phyloP scores from a whole-genome alignment of 2,797 vertebrate genomes.

The Botia kubotai region DNA sequence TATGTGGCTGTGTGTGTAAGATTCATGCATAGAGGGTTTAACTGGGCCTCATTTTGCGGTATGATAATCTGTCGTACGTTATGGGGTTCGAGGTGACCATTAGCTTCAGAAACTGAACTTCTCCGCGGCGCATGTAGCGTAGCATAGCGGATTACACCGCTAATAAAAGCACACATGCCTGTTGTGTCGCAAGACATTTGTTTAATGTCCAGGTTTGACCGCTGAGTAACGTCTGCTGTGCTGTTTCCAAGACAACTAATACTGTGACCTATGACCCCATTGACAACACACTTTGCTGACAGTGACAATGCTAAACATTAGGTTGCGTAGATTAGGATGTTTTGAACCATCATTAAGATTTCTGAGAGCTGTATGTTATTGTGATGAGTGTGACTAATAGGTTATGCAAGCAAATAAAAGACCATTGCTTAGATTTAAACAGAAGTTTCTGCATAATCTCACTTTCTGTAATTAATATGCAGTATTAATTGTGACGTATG shows the following conservation, averaged over 20 bases:
- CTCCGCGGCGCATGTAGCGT: not conserved
- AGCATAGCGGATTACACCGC: not conserved
- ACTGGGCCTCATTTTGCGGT: not conserved
- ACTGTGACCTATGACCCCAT: too few relatives aligned
- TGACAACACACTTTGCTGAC: not conserved
- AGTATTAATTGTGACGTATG: too few relatives aligned
- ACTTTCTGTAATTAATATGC: not conserved
- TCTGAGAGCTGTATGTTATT: not conserved
- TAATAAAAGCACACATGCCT: not conserved
- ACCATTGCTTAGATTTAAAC: not conserved
- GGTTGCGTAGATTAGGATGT: not conserved
- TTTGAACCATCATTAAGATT: conserved; percentile 2
- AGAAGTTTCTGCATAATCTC: not conserved
- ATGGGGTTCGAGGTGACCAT: too few relatives aligned
- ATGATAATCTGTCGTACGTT: not conserved
- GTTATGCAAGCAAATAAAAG: not conserved
- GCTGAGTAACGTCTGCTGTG: not conserved
- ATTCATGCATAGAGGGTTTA: not conserved
- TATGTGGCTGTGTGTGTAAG: not conserved
- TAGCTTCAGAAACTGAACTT: not conserved
- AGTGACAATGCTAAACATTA: not conserved
- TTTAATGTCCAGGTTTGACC: not conserved
- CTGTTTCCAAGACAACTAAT: not conserved
- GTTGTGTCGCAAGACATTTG: conserved; percentile 2
- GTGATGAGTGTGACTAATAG: not conserved